Evolutionary conservation across 2,113 vertebrate genomes (phyloP).

Genomic region (Thunnus thynnus): DNA sequence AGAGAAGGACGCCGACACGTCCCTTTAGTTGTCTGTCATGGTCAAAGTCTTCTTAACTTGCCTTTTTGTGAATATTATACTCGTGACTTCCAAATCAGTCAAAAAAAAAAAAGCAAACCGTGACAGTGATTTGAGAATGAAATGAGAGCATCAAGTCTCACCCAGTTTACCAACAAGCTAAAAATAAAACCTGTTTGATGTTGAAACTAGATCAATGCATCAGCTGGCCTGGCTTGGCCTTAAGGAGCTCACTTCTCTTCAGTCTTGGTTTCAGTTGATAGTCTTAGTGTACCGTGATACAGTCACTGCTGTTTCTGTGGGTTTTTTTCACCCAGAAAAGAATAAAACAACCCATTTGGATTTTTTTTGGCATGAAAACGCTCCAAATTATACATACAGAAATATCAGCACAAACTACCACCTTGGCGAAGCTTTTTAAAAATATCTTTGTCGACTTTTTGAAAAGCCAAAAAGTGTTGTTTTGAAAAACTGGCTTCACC

Average conservation of each 20-base stretch:
- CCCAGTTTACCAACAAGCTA: conserved; percentile 66
- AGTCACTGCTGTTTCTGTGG: conserved; percentile 34
- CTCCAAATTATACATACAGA: conserved; percentile 53
- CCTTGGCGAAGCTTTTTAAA: conserved; percentile 47
- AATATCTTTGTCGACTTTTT: conserved; percentile 29
- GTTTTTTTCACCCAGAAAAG: conserved; percentile 32
- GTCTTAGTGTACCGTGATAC: conserved; percentile 22
- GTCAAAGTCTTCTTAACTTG: no score
- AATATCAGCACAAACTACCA: conserved; percentile 69
- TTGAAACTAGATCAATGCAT: conserved; percentile 71
- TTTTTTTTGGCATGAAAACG: conserved; percentile 29
- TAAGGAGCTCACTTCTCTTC: conserved; percentile 39
- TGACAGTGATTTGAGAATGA: conserved; percentile 42
- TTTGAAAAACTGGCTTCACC: conserved; percentile 36
- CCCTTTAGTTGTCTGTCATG: background rate
- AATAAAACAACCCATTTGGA: conserved; percentile 54
- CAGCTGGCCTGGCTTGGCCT: conserved; percentile 59
- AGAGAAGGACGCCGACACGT: conserved; percentile 10
- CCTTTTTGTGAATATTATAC: background rate
- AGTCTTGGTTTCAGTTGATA: conserved; percentile 9
- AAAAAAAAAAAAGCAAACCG: conserved; percentile 24
- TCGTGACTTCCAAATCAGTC: conserved; percentile 19
- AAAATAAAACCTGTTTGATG: conserved; percentile 72
- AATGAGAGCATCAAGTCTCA: conserved; percentile 58
- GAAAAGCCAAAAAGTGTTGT: conserved; percentile 5